Base-by-base conservation (phyloP, 2,797 vertebrate genomes). In the Phataginus tetradactyla region DNA sequence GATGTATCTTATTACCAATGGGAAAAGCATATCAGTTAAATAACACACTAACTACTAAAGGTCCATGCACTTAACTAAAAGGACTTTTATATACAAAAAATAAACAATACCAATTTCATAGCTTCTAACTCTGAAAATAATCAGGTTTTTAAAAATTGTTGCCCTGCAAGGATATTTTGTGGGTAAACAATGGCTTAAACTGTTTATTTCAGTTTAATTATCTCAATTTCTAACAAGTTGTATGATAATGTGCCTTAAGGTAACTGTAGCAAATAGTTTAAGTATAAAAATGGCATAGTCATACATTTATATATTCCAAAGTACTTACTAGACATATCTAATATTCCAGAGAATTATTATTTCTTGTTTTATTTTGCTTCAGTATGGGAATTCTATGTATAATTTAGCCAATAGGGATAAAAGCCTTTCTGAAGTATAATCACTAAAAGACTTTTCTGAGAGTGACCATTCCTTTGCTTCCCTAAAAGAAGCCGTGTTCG, bases 111-210 rank as follows among this genome's bases (percentile, higher is more conserved):
- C 32, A 85, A 85, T 37, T 79, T 72, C 59, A 51, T 51, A 72
- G 17, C 34, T 93, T 86, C 64, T 90, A 80, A 93, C 39, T 68
- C 61, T 37, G 90, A 96, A 95, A 95, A 91, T 89, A 90, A 85
- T 64, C 77, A 86, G 27, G 2, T 55, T 80, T 92, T 71, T 39
- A 63, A 91, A 90, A 91, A 69, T 12, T 21, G 55, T 63, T 84
- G 64, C 42, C 53, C 49, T 79, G n/a, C 17, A 93, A 96, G 79
- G 85, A 57, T 39, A 87, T 63, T 86, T 81, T n/a, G 39, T 94
- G 59, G n/a, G 59, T 66, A 96, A 90, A 84, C 32, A 88, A 64
- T 88, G 59, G 11, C 39, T 93, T 66, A 71, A 90, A 71, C 18
- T 63, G 3, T 27, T 85, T 96, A 87, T 81, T 93, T 90, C 61